A percentile compares a stretch with the other conserved stretches of the same genome.
Evolutionary conservation across 2,888 invertebrate genomes (phyloP).

Genomic region (Alcis repandata): DNA sequence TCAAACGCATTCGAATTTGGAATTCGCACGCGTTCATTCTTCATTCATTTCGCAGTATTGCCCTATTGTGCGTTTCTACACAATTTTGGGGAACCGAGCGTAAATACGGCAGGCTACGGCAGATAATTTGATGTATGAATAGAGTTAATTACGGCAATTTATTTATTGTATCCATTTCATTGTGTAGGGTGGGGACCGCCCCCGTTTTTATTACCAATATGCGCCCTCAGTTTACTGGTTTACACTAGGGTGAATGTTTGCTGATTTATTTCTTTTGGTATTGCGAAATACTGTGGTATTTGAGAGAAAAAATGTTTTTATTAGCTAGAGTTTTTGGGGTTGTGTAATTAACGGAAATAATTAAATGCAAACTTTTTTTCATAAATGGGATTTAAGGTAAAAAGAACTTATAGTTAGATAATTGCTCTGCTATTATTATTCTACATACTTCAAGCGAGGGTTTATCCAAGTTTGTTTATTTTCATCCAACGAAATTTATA

Average conservation of each 20-base stretch:
- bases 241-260: slow-evolving; percentile 63
- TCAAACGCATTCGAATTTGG: slow-evolving; percentile 64
- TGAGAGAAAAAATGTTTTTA: slow-evolving; percentile 42
- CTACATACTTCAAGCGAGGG: neutral
- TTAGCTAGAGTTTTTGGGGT: slow-evolving; percentile 47
- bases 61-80: slow-evolving; percentile 62
- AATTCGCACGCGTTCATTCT: slow-evolving; percentile 69
- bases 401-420: neutral
- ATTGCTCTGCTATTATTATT: neutral
- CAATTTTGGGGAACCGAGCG: slow-evolving; percentile 60
- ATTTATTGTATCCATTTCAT: slow-evolving; percentile 83
- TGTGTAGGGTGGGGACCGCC: slow-evolving; percentile 62
- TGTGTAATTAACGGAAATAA: slow-evolving; percentile 61
- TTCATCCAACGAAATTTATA: neutral
- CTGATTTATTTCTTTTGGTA: slow-evolving; percentile 69
- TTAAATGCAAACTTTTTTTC: neutral
- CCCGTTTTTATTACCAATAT: slow-evolving; percentile 73
- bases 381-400: neutral
- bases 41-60: slow-evolving; percentile 53
- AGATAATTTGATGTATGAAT: slow-evolving; percentile 82
- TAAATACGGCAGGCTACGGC: slow-evolving; percentile 68
- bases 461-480: neutral
- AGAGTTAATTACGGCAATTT: slow-evolving; percentile 79
- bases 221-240: slow-evolving; percentile 66
- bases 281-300: slow-evolving; percentile 50